Conservation (phyloP, 2,888 invertebrate genomes). For the Drosophila atripex region DNA sequence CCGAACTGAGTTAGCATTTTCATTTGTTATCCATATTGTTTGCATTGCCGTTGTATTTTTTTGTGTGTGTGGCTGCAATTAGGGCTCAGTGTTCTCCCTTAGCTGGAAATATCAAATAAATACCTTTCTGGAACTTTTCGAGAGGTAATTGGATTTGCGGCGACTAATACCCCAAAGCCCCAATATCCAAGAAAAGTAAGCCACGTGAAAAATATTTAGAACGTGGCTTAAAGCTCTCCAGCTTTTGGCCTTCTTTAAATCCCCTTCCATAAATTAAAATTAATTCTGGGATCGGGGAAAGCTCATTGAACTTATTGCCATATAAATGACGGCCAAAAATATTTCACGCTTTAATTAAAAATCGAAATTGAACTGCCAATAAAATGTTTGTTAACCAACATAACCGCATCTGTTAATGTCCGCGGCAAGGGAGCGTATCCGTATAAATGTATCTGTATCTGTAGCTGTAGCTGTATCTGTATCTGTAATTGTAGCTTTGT, state of each 20-base stretch:
- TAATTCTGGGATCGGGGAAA: constrained; percentile 29
- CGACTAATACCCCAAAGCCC: constrained; percentile 19
- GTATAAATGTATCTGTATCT: constrained; percentile 1
- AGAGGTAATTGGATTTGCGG: constrained; percentile 62
- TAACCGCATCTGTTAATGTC: constrained; percentile 77
- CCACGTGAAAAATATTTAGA: background rate
- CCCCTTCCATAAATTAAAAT: constrained; percentile 4
- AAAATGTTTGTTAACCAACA: constrained; percentile 78
- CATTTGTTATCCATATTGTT: constrained; percentile 59
- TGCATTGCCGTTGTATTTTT: constrained; percentile 23
- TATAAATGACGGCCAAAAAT: constrained; percentile 44
- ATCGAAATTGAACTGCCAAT: constrained; percentile 75
- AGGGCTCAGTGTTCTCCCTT: constrained; percentile 34
- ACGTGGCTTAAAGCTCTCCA: background rate
- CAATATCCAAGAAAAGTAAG: background rate
- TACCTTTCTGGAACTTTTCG: constrained; percentile 35
- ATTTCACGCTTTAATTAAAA: constrained; percentile 75
- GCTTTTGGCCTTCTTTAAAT: background rate
- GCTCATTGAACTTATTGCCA: constrained; percentile 17
- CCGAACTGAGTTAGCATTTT: constrained; percentile 58
- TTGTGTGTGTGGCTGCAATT: constrained; percentile 33
- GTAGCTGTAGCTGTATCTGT: constrained; percentile 3
- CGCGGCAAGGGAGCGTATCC: constrained; percentile 58
- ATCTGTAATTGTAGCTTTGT: constrained; percentile 48
- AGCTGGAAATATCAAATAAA: constrained; percentile 55